phyloP scores from a whole-genome alignment of 2,113 vertebrate genomes.

The Odobenus rosmarus region DNA sequence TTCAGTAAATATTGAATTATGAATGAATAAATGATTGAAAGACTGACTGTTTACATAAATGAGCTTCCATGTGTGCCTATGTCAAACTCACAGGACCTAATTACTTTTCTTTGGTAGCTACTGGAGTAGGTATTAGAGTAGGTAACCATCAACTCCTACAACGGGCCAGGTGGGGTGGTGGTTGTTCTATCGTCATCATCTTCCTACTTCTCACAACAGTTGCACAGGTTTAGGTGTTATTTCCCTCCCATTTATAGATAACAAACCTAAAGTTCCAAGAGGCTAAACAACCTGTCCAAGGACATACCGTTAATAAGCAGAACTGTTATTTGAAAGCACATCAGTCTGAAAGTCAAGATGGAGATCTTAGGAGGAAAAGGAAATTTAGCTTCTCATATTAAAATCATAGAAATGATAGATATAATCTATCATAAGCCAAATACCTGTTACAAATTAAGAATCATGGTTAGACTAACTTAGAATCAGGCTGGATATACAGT shows the following conservation, averaged over 20 bases:
- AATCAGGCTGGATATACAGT: background rate
- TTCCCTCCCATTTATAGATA: background rate
- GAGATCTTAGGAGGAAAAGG: background rate
- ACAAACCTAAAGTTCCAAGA: background rate
- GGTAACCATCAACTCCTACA: background rate
- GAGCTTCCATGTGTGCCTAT: background rate
- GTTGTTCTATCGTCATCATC: background rate
- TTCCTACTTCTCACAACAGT: background rate
- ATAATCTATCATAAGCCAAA: background rate
- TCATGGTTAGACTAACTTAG: background rate
- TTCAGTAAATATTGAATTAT: background rate
- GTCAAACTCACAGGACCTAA: background rate
- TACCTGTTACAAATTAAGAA: constrained; percentile 8
- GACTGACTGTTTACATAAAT: background rate
- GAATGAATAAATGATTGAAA: background rate
- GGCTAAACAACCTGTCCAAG: background rate
- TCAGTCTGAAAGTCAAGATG: background rate
- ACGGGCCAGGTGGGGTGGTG: background rate
- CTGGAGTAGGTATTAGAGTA: background rate
- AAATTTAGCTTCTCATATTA: background rate
- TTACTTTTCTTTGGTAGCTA: background rate
- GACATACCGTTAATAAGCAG: background rate
- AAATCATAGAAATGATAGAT: background rate
- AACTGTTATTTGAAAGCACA: background rate
- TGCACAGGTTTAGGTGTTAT: background rate